Base-by-base conservation (phyloP, 2,113 vertebrate species). In the Hemibagrus wyckioides region DNA sequence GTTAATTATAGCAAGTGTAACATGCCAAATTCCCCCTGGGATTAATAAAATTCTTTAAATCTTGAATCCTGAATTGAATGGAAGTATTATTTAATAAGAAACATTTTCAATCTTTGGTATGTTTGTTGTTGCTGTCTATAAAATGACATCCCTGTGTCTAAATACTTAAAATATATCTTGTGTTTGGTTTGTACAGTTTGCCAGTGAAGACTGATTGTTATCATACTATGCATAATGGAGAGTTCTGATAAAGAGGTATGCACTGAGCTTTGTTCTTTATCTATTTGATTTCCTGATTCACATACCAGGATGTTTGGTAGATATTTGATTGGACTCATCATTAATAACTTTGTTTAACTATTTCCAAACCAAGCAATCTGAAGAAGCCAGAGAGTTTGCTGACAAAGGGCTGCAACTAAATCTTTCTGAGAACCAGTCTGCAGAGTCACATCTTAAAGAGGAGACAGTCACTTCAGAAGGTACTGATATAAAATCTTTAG, bases 181-280 rank as follows among this genome's bases (percentile, higher is more conserved):
- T 81, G 36, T 44, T 48, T 63, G 57, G 44, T 79, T 50, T 69
- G 8, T 79, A 63, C 28, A 57, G 19, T 67, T 75, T 84, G 10
- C 19, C 9, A 83, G 17, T 83, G 19, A n/a, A 25, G 76, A 52
- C 41, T 69, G 28, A 21, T 23, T n/a, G n/a, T n/a, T 69, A 19
- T 44, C 8, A 13, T 21, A 30, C 33, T 52, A 52, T 44, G 1
- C 33, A 54, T 3, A 75, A 85, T 88, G 83, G 83, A 75, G 76
- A 17, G 8, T 69, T 59, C 52, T 14, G 69, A 84, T 80, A n/a
- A 84, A 0, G 87, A 85, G 65, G 82, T 85, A 88, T 80, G 61
- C 3, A 80, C 41, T 57, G 3, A 39, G 6, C 10, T 9, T 4
- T 33, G 23, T 21, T 71, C 28, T 30, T 28, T 54, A 57, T 59